A percentile compares a stretch with the other conserved stretches of the same genome.
Conservation (phyloP, 2,888 invertebrate species). For the Drosophila maculinotata region DNA sequence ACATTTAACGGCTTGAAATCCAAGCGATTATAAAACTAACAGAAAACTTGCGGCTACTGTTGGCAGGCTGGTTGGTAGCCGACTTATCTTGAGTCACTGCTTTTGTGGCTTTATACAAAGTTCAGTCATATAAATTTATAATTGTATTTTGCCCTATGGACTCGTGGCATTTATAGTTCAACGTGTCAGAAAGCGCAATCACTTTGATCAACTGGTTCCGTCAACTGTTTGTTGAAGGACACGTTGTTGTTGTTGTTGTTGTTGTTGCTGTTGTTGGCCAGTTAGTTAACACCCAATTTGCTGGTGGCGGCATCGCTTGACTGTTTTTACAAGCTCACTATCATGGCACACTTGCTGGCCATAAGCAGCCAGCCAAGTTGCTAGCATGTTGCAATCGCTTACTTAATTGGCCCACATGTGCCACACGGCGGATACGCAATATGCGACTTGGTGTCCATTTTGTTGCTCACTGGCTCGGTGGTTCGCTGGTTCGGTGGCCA, state of each 20-base stretch:
- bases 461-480: conserved; percentile 27
- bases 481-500: conserved; percentile 15
- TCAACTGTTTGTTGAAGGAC: conserved; percentile 34
- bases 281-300: conserved; percentile 18
- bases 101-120: conserved; percentile 8
- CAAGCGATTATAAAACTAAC: conserved; percentile 45
- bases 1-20: conserved; percentile 17
- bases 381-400: conserved; percentile 48
- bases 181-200: conserved; percentile 9
- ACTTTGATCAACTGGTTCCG: conserved; percentile 22
- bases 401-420: conserved; percentile 62
- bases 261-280: no score
- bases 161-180: conserved; percentile 1
- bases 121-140: conserved; percentile 13
- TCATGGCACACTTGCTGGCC: conserved; percentile 65
- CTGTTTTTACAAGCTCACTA: conserved; percentile 78
- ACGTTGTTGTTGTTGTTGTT: no score
- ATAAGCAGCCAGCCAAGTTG: conserved; percentile 28
- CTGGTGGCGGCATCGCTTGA: conserved; percentile 40
- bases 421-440: conserved; percentile 46
- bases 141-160: neutral
- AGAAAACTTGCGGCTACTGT: no score
- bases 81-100: neutral
- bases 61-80: no score
- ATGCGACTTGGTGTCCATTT: conserved; percentile 48